phyloP scores from a whole-genome alignment of 1,140 invertebrate genomes.

The Procambarus clarkii region DNA sequence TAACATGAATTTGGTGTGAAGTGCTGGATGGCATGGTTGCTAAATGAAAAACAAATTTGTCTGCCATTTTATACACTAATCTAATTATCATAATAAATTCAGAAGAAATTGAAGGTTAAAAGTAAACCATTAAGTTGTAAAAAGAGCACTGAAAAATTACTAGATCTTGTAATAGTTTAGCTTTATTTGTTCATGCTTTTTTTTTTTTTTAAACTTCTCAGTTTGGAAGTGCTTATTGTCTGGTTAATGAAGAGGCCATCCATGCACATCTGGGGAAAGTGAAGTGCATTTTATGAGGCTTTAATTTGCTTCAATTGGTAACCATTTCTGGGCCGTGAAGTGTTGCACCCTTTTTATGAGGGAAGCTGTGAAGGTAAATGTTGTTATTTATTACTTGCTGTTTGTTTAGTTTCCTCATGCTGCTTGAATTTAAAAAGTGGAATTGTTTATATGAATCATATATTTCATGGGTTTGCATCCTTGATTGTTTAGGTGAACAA shows the following conservation, averaged over 20 bases:
- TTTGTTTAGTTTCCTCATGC: not conserved
- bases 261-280: not conserved
- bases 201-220: no score
- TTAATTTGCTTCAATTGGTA: not conserved
- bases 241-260: not conserved
- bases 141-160: no score
- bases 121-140: no score
- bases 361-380: not conserved
- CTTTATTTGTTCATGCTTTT: no score
- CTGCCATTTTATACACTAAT: no score
- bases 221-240: not conserved
- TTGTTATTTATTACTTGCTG: not conserved
- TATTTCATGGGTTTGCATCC: not conserved
- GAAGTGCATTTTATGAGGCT: not conserved
- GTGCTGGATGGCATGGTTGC: no score
- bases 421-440: not conserved
- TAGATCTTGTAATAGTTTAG: no score
- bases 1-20: no score
- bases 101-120: no score
- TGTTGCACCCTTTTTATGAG: not conserved
- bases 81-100: no score
- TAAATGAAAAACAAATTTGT: no score
- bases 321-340: not conserved
- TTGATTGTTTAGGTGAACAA: not conserved
- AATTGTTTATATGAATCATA: not conserved